Percentiles rank a stretch among this genome's conserved stretches.
Conservation (phyloP, 2,113 vertebrate genomes). For the Nesoenas mayeri region DNA sequence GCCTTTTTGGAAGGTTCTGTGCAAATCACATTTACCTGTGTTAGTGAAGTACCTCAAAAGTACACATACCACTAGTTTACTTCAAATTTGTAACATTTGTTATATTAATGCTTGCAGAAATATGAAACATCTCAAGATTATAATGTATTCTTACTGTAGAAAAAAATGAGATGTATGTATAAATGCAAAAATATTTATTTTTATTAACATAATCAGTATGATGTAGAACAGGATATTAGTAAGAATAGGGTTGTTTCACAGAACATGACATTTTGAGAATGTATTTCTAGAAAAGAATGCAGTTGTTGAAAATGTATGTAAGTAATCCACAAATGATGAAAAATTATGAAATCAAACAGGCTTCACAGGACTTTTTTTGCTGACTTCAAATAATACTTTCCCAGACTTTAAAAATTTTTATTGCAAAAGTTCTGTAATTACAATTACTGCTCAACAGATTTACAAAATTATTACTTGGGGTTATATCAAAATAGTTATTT, state of each 20-base stretch:
- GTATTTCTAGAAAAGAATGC: not conserved
- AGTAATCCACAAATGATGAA: not conserved
- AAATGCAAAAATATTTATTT: slow-evolving; percentile 29
- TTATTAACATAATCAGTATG: not conserved
- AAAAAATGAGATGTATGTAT: not conserved
- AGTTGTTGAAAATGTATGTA: not conserved
- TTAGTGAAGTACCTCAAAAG: not conserved
- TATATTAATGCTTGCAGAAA: not conserved
- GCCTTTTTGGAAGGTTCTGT: not conserved
- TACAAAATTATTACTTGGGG: not conserved
- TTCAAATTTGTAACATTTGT: not conserved
- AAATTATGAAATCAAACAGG: not conserved
- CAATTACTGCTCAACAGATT: not conserved
- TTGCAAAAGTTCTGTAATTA: not conserved
- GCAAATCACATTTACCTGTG: accelerated
- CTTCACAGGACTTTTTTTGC: not conserved
- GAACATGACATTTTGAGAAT: not conserved
- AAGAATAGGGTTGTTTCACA: not conserved
- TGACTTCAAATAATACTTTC: not conserved
- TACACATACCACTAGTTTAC: not conserved
- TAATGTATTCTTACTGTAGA: not conserved
- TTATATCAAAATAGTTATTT: slow-evolving; percentile 8
- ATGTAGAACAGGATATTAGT: not conserved
- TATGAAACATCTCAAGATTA: not conserved
- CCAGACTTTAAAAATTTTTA: not conserved